Evolutionary conservation across 2,113 vertebrate genomes (phyloP), one percentile per base, ranked within the genome.

Genomic region (Archocentrus centrarchus): DNA sequence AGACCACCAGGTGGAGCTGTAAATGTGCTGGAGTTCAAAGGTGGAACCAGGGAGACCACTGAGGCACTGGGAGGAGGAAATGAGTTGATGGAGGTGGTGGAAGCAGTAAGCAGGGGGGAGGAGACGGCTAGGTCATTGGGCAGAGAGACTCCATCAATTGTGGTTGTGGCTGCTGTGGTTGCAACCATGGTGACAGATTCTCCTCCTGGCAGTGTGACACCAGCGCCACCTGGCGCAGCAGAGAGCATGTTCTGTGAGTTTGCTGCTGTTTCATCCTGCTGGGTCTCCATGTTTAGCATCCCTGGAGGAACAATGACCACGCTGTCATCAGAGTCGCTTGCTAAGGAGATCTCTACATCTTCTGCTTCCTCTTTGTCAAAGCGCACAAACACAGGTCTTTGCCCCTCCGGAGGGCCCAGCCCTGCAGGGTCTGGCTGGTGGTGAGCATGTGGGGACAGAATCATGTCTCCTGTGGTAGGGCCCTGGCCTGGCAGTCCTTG

Each of bases 341-440:
- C n/a, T n/a, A n/a, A n/a, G n/a, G n/a, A n/a, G n/a, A n/a, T n/a
- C n/a, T n/a, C n/a, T n/a, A n/a, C n/a, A n/a, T n/a, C 97, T 0
- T 97, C 97, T 0, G 95, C 91, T 47, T 98, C 97, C 83, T 98
- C 97, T 75, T 97, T 96, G 77, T 98, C 97, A 0, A 97, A 98
- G 61, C 97, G 97, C 3, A 98, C 94, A 58, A 98, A 98, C 37
- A 97, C 95, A 0, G 97, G 97, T 18, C 96, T 94, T 63, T 96
- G 96, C 0, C 95, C 93, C 75, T 97, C 95, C 0, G 80, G 87
- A 30, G 27, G 27, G 27, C 27, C 27, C 27, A 30, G 27, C 27
- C 27, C 27, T 30, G 27, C 27, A 30, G 27, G 27, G 27, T 30
- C 27, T 30, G 27, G 27, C 27, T 30, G 27, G 27, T 30, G 27